A percentile compares a stretch with the other conserved stretches of the same genome.
These are phyloP conservation scores for Melanargia galathea DNA, from an alignment of 2,888 invertebrate species.

Conservation along the genomic window DNA sequence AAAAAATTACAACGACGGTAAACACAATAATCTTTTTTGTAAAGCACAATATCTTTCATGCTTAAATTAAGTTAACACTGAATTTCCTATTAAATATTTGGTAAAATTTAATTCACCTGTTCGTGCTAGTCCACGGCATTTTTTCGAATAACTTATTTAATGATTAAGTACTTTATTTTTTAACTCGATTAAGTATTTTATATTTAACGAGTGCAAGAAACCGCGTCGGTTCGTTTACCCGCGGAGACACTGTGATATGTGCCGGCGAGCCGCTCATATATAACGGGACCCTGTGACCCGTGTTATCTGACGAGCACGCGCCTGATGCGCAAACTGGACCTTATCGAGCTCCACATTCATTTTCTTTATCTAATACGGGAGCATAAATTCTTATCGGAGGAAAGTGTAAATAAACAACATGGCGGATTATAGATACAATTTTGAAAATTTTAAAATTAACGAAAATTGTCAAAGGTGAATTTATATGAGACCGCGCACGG, in stretches of 20 bases:
- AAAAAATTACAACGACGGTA: background rate
- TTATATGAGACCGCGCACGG: too few species aligned
- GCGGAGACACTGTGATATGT: slow-evolving; percentile 56
- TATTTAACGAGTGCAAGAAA: slow-evolving; percentile 71
- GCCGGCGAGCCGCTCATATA: slow-evolving; percentile 55
- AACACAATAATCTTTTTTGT: background rate
- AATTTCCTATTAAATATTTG: background rate
- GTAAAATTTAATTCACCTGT: slow-evolving; percentile 56
- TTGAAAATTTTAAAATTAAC: background rate
- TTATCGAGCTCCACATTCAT: slow-evolving; percentile 46
- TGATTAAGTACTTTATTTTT: too few species aligned
- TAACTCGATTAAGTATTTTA: too few species aligned
- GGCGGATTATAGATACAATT: slow-evolving; percentile 8
- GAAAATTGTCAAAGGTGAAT: background rate
- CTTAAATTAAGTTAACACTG: background rate
- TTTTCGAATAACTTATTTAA: slow-evolving; percentile 49
- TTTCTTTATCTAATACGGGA: slow-evolving; percentile 34
- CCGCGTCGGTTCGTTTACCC: slow-evolving; percentile 65
- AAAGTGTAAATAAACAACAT: slow-evolving; percentile 34
- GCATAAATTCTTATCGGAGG: slow-evolving; percentile 27
- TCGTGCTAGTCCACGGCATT: slow-evolving; percentile 79
- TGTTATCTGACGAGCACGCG: slow-evolving; percentile 74
- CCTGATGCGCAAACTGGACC: slow-evolving; percentile 52
- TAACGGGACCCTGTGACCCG: slow-evolving; percentile 71
- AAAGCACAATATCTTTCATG: too few species aligned